phyloP scores from a whole-genome alignment of 2,888 invertebrate genomes.

The Drosophila longiperda region DNA sequence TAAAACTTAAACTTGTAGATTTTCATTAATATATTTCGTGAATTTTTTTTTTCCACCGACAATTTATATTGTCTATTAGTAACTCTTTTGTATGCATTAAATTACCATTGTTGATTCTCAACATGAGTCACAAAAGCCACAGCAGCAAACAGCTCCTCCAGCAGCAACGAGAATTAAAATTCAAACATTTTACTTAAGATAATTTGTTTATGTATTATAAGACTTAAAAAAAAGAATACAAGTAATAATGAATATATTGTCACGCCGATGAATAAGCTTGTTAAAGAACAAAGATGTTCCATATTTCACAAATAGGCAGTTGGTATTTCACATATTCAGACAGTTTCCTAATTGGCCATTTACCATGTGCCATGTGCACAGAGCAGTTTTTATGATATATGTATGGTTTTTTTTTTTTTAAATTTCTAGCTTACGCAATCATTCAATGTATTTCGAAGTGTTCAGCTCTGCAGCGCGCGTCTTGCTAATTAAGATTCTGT shows the following conservation, averaged over 20 bases:
- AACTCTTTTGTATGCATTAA: neutral
- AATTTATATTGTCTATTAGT: neutral
- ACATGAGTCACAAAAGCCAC: neutral
- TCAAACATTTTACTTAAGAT: neutral
- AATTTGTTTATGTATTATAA: neutral
- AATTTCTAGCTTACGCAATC: neutral
- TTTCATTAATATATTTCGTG: too few relatives aligned
- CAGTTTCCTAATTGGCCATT: neutral
- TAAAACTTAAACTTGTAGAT: too few relatives aligned
- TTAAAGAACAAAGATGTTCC: neutral
- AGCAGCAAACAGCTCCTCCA: neutral
- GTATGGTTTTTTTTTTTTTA: neutral
- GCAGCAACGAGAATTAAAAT: neutral
- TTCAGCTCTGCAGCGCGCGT: neutral
- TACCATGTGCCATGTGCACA: neutral
- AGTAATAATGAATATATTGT: neutral
- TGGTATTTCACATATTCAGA: neutral
- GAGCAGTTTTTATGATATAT: constrained; percentile 17
- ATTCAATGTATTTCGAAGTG: neutral
- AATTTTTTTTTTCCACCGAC: neutral
- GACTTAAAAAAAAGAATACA: neutral
- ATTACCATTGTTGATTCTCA: neutral
- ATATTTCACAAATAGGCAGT: neutral
- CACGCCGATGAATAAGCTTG: neutral
- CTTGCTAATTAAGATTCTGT: constrained; percentile 20